These are phyloP conservation scores for Ceratina japonica DNA, from an alignment of 1,140 invertebrate species.

Conservation along the genomic window DNA sequence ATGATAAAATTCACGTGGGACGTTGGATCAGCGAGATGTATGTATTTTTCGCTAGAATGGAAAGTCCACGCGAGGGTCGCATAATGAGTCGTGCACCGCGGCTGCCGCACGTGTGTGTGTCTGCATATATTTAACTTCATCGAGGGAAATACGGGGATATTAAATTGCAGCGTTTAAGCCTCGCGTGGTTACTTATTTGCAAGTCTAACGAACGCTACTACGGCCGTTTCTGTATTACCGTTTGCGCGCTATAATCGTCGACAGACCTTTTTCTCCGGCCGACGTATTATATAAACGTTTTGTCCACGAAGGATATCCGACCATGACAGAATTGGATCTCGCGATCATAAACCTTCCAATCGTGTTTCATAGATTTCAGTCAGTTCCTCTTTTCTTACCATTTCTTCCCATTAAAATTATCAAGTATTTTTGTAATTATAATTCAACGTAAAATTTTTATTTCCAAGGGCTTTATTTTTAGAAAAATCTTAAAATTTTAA, in stretches of 20 bases:
- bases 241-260: conserved; percentile 6
- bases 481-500: too few species aligned
- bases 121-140: conserved; percentile 17
- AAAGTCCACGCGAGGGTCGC: conserved; percentile 10
- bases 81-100: conserved; percentile 1
- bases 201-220: conserved; percentile 40
- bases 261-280: background rate
- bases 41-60: background rate
- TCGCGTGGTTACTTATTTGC: conserved; percentile 45
- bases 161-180: conserved; percentile 43
- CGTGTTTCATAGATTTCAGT: background rate
- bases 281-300: too few species aligned
- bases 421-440: too few species aligned
- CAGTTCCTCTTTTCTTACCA: too few species aligned
- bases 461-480: too few species aligned
- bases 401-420: too few species aligned
- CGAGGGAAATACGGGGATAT: conserved; percentile 30
- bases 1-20: too few species aligned
- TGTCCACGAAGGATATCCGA: background rate
- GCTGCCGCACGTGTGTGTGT: background rate
- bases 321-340: background rate
- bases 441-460: too few species aligned
- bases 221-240: conserved; percentile 1
- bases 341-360: background rate
- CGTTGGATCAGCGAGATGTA: too few species aligned